Conservation (phyloP, 2,888 invertebrate genomes). For the Liposcelis brunnea region DNA sequence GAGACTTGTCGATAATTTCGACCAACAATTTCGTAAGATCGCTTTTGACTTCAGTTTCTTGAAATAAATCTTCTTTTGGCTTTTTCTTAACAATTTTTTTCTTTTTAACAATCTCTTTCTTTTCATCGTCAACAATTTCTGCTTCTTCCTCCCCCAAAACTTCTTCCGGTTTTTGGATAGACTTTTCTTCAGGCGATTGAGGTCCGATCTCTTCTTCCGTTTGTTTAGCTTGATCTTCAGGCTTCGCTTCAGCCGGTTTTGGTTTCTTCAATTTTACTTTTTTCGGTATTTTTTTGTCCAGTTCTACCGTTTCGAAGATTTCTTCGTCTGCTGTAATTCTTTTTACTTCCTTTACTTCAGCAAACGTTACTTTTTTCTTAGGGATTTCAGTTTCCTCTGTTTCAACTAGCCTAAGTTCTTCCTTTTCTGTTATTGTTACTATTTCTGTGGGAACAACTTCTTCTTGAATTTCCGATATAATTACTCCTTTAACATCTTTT, state of each 20-base stretch:
- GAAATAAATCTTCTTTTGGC: neutral
- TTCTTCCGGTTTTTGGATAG: conserved; percentile 9
- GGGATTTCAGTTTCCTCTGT: conserved; percentile 2
- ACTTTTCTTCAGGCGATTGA: neutral
- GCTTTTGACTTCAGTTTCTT: conserved; percentile 3
- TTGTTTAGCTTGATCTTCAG: conserved; percentile 12
- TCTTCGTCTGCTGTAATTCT: conserved; percentile 2
- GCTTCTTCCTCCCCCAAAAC: conserved; percentile 9
- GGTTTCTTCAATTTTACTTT: conserved; percentile 2
- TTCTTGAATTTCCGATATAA: conserved; percentile 12
- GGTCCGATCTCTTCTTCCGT: neutral
- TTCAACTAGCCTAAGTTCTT: conserved; percentile 9
- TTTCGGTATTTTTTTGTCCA: conserved; percentile 3
- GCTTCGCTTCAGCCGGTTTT: neutral
- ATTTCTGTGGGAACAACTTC: conserved; percentile 11
- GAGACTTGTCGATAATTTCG: conserved; percentile 5
- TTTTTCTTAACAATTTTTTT: neutral
- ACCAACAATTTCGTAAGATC: conserved; percentile 8
- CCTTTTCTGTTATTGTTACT: conserved; percentile 9
- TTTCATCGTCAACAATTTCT: conserved; percentile 8
- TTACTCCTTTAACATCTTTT: conserved; percentile 9
- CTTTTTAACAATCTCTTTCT: conserved; percentile 10
- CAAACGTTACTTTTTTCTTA: conserved; percentile 5
- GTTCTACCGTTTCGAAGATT: conserved; percentile 4
- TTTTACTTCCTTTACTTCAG: conserved; percentile 11